Base-by-base conservation (phyloP, 2,797 vertebrate species). In the Furcifer pardalis region DNA sequence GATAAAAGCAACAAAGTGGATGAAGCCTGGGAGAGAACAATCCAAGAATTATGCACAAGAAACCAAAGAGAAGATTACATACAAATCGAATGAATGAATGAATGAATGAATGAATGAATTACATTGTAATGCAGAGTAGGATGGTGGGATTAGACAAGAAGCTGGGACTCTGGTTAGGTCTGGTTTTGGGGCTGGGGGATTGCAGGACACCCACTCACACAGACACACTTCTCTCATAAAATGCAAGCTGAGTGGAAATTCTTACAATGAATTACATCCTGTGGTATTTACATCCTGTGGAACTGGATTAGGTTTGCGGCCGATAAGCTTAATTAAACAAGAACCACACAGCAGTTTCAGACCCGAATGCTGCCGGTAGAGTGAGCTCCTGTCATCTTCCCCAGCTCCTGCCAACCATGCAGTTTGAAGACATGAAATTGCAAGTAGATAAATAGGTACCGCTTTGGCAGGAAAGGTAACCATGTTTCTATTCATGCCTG, bases 281-380 rank as follows among this genome's bases (percentile, higher is more conserved):
- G 82, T 3, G 82, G 32, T 90, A 87, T 49, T 90, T 79, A n/a
- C n/a, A n/a, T n/a, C n/a, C n/a, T 86, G 84, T 92, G 90, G 82
- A 86, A 69, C 82, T 40, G 90, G 92, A 90, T 92, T 52, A 4
- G 90, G 85, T 72, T 93, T 81, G 32, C 87, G 56, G 89, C 19
- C 19, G 93, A 96, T 93, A 92, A 95, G 90, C 91, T 87, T 95
- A 95, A 96, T 96, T 95, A 96, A 95, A 94, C 87, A 90, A 87
- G 86, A 93, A 88, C 90, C 91, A 91, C 52, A 69, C 87, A 68
- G 89, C 86, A 62, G 68, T 17, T n/a, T n/a, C n/a, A n/a, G n/a
- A n/a, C n/a, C n/a, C n/a, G n/a, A n/a, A n/a, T n/a, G n/a, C n/a
- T n/a, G n/a, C n/a, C n/a, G n/a, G n/a, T n/a, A n/a, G n/a, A n/a